These are phyloP conservation scores for Poeciliopsis turrubarensis DNA, from an alignment of 2,113 vertebrate species.

Conservation along the genomic window DNA sequence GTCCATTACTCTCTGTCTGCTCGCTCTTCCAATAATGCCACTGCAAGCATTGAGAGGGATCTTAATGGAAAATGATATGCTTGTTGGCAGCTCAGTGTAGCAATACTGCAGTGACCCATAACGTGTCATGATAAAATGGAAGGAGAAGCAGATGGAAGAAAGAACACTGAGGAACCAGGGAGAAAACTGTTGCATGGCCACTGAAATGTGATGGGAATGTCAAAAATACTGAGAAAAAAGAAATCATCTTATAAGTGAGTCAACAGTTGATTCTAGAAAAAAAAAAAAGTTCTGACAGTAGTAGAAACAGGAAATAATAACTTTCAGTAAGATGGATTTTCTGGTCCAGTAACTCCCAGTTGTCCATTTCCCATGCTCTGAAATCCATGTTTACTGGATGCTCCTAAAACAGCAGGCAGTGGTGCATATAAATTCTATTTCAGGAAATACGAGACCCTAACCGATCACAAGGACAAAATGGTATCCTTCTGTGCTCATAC, in stretches of 20 bases:
- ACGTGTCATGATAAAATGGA: conserved; percentile 69
- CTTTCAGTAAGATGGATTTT: conserved; percentile 13
- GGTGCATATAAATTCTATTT: conserved; percentile 28
- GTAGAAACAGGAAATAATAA: background rate
- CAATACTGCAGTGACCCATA: conserved; percentile 66
- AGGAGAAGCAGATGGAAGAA: conserved; percentile 26
- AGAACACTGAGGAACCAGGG: background rate
- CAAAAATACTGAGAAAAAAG: background rate
- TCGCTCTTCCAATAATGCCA: conserved; percentile 63
- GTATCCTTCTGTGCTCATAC: conserved; percentile 17
- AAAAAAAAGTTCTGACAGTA: background rate
- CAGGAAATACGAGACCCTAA: background rate
- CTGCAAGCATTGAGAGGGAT: conserved; percentile 58
- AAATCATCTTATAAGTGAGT: background rate
- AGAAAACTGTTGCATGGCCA: background rate
- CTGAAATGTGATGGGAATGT: background rate
- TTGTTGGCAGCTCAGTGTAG: conserved; percentile 70
- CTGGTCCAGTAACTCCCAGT: background rate
- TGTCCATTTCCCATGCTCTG: conserved; percentile 17
- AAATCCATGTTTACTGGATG: conserved; percentile 23
- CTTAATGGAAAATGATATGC: conserved; percentile 77
- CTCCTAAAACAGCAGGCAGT: conserved; percentile 16
- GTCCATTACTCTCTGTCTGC: conserved; percentile 68
- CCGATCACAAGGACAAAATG: conserved; percentile 35
- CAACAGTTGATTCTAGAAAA: background rate